A percentile compares a stretch with the other conserved stretches of the same genome.
phyloP scores from a whole-genome alignment of 2,797 vertebrate species.

The Knipowitschia caucasica region DNA sequence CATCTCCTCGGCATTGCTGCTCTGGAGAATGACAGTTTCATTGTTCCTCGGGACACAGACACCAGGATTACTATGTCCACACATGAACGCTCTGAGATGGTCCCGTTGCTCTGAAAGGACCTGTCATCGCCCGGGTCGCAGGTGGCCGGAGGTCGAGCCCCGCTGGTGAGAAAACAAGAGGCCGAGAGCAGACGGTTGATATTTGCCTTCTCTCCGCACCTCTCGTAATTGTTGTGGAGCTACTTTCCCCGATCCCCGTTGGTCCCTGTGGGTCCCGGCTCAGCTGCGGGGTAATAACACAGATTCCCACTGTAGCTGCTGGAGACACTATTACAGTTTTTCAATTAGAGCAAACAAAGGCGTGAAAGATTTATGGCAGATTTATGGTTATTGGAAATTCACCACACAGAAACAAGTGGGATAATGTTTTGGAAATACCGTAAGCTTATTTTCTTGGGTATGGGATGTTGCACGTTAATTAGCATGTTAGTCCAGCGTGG shows the following conservation, averaged over 20 bases:
- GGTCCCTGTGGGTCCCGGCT: constrained; percentile 42
- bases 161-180: constrained; percentile 39
- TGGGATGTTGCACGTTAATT: background rate
- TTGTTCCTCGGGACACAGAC: constrained; percentile 38
- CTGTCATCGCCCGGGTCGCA: constrained; percentile 67
- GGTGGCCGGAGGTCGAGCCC: constrained; percentile 63
- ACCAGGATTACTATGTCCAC: constrained; percentile 63
- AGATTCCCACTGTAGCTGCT: constrained; percentile 30
- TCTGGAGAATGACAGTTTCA: background rate
- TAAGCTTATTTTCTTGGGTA: background rate
- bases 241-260: constrained; percentile 46
- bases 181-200: constrained; percentile 53
- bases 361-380: constrained; percentile 1
- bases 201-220: constrained; percentile 58
- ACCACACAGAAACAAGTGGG: background rate
- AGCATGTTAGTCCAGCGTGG: background rate
- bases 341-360: constrained; percentile 27
- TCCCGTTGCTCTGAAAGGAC: constrained; percentile 56
- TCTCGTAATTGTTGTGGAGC: constrained; percentile 43
- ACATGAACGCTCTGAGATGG: constrained; percentile 42
- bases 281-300: constrained; percentile 39
- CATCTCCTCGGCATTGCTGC: background rate
- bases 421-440: background rate
- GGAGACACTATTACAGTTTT: constrained; percentile 53
- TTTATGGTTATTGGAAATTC: constrained; percentile 1